Conservation (phyloP, 2,888 invertebrate genomes). For the Ceriagrion tenellum region DNA sequence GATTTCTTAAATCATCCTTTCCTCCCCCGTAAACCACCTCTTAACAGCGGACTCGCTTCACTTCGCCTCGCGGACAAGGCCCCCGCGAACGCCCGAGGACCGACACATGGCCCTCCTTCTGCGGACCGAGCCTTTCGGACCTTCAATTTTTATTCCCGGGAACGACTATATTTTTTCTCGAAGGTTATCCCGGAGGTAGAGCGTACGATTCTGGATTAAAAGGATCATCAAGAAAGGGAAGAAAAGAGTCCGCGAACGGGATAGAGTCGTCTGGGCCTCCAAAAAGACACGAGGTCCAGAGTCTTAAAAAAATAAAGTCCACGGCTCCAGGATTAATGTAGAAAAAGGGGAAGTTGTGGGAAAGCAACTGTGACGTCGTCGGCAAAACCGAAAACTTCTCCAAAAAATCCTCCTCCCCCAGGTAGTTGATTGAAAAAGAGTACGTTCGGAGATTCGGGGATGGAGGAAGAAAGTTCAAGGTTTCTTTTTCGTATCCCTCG, state of each 20-base stretch:
- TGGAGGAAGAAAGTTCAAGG: not conserved
- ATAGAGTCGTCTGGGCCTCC: not conserved
- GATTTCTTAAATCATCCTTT: constrained; percentile 6
- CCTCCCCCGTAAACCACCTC: not conserved
- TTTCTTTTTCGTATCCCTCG: not conserved
- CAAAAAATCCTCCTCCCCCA: not conserved
- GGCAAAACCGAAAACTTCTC: not conserved
- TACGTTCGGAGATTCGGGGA: not conserved
- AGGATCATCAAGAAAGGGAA: too few relatives aligned
- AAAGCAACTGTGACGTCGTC: not conserved
- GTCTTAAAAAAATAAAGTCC: not conserved
- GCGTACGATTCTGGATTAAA: not conserved
- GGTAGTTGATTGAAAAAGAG: not conserved
- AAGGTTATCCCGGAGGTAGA: not conserved
- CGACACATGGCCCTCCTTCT: not conserved
- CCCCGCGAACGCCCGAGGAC: not conserved
- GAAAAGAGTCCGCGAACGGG: too few relatives aligned
- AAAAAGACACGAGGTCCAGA: not conserved
- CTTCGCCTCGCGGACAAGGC: not conserved
- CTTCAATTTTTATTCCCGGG: not conserved
- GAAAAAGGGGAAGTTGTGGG: not conserved
- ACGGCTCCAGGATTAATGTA: not conserved
- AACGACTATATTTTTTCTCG: not conserved
- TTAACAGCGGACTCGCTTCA: not conserved
- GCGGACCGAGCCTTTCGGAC: not conserved